These are phyloP conservation scores for Apis cerana DNA, from an alignment of 1,140 invertebrate genomes.

Conservation along the genomic window DNA sequence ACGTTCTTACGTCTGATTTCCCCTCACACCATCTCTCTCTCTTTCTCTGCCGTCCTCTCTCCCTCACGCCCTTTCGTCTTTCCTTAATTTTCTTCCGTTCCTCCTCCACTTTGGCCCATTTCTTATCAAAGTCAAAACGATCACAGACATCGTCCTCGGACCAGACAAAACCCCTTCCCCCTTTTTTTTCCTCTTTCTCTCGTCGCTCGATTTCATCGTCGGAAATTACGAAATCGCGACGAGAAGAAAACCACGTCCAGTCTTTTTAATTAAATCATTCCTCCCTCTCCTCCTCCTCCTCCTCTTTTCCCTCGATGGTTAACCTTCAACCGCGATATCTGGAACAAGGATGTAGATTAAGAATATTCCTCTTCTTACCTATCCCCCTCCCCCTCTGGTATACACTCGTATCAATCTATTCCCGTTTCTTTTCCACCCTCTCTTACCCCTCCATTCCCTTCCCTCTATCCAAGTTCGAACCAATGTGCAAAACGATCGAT, in stretches of 20 bases:
- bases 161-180: background rate
- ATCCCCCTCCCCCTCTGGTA: background rate
- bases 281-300: too few species aligned
- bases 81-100: slow-evolving; percentile 18
- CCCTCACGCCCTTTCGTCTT: too few species aligned
- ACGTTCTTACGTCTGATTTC: too few species aligned
- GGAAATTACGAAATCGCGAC: slow-evolving; percentile 8
- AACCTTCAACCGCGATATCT: slow-evolving; percentile 23
- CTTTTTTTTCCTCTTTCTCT: background rate
- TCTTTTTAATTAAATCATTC: slow-evolving; percentile 70
- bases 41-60: too few species aligned
- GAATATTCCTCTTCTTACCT: background rate
- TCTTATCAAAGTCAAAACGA: background rate
- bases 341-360: background rate
- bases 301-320: slow-evolving; percentile 27
- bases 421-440: background rate
- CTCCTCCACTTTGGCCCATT: background rate
- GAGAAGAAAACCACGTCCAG: background rate
- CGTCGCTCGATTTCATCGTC: slow-evolving; percentile 1
- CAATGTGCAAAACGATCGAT: slow-evolving; percentile 60
- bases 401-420: slow-evolving; percentile 1
- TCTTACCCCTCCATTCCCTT: slow-evolving; percentile 1
- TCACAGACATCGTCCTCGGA: background rate
- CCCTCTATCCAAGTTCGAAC: slow-evolving; percentile 22
- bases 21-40: too few species aligned